A percentile compares a stretch with the other conserved stretches of the same genome.
Evolutionary conservation across 2,797 vertebrate species (phyloP).

Genomic region (Nothura maculosa): DNA sequence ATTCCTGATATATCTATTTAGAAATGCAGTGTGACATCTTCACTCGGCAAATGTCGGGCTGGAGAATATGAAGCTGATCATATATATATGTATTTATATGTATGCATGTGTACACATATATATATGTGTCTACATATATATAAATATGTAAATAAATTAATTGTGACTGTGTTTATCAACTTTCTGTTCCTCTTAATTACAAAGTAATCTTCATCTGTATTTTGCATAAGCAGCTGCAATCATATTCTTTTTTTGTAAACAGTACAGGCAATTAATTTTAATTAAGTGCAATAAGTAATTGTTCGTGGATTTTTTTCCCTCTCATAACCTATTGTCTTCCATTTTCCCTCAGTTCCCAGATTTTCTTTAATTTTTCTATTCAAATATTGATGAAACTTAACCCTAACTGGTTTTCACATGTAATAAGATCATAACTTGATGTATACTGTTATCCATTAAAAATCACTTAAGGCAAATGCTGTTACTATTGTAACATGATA

Average conservation of each 20-base stretch:
- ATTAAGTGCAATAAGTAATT: background rate
- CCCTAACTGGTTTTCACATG: constrained; percentile 8
- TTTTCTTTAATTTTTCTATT: constrained; percentile 7
- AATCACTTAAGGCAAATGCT: constrained; percentile 62
- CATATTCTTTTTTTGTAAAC: constrained; percentile 10
- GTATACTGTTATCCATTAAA: constrained; percentile 53
- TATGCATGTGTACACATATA: fast-evolving
- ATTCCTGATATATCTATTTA: background rate
- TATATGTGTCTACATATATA: no score
- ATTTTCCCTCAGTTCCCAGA: background rate
- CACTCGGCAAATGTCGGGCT: background rate
- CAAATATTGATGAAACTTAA: constrained; percentile 10
- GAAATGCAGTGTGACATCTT: background rate
- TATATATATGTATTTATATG: fast-evolving
- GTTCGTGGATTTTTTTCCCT: background rate
- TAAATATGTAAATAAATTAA: background rate
- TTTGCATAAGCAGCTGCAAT: constrained; percentile 34
- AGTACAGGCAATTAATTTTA: constrained; percentile 38
- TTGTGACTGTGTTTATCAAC: background rate
- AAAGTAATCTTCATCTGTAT: background rate
- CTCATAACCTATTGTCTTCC: background rate
- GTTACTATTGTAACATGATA: constrained; percentile 48
- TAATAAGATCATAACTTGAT: constrained; percentile 64
- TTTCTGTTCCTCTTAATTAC: constrained; percentile 16
- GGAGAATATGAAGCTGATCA: background rate